These are phyloP conservation scores for Tanytarsus gracilentus DNA, from an alignment of 2,888 invertebrate species.

Conservation along the genomic window DNA sequence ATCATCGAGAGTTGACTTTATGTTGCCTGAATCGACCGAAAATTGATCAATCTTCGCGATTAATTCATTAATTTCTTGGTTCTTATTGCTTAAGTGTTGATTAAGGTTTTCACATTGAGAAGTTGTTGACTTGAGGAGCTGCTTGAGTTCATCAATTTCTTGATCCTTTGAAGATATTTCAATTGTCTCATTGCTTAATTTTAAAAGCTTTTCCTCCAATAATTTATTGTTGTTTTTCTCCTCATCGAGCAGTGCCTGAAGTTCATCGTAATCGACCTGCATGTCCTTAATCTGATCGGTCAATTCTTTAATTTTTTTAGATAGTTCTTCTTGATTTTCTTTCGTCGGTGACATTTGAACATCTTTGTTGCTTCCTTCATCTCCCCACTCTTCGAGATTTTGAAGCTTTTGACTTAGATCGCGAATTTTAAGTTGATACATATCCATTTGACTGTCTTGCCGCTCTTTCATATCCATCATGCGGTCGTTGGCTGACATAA, in stretches of 20 bases:
- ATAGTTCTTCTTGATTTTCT: conserved; percentile 27
- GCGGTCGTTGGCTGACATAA: conserved; percentile 66
- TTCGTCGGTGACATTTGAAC: conserved; percentile 2
- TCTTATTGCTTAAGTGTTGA: conserved; percentile 30
- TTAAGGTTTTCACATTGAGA: conserved; percentile 29
- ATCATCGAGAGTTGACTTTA: conserved; percentile 30
- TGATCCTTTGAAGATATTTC: conserved; percentile 31
- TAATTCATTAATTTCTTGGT: conserved; percentile 30
- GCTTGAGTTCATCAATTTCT: conserved; percentile 30
- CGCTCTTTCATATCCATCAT: conserved; percentile 73
- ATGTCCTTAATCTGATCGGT: conserved; percentile 49
- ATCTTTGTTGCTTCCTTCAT: conserved; percentile 31
- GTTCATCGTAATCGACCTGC: conserved; percentile 53
- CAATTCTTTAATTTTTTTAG: conserved; percentile 44
- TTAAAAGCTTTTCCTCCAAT: conserved; percentile 35
- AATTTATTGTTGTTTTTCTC: conserved; percentile 42
- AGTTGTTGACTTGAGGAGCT: conserved; percentile 30
- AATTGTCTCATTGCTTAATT: conserved; percentile 30
- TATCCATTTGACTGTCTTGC: conserved; percentile 64
- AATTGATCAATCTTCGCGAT: conserved; percentile 31
- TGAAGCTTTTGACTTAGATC: conserved; percentile 59
- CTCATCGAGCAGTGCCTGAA: conserved; percentile 50
- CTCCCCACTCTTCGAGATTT: conserved; percentile 47
- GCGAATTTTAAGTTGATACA: conserved; percentile 62
- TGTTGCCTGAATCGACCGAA: conserved; percentile 31